Percentiles rank a stretch among this genome's conserved stretches.
Conservation (phyloP, 2,888 invertebrate species). For the Melieria picta region DNA sequence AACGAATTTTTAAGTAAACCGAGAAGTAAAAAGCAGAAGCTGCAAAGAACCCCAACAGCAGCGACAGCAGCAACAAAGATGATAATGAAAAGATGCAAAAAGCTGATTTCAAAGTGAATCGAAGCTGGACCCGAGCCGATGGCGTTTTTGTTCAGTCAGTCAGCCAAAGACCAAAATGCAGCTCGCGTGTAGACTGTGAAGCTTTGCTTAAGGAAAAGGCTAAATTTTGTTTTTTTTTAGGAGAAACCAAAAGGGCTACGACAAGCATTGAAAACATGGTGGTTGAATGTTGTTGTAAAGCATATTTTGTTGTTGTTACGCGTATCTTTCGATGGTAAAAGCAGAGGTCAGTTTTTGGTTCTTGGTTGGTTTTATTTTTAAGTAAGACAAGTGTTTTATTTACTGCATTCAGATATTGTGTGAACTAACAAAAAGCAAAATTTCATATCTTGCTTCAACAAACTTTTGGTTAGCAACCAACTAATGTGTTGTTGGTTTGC, state of each 20-base stretch:
- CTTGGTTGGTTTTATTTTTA: no score
- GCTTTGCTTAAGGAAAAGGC: no score
- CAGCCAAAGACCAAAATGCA: not conserved
- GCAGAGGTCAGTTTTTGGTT: slow-evolving; percentile 35
- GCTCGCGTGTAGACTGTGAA: not conserved
- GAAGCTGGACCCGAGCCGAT: not conserved
- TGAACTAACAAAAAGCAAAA: no score
- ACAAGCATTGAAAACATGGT: not conserved
- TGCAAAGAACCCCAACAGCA: slow-evolving; percentile 10
- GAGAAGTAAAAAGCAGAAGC: slow-evolving; percentile 21
- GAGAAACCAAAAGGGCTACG: no score
- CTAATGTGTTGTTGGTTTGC: no score
- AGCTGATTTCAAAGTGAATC: slow-evolving; percentile 3
- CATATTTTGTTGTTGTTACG: no score
- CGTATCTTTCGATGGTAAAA: not conserved
- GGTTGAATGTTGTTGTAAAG: no score
- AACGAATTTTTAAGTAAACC: slow-evolving; percentile 54
- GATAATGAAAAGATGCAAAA: slow-evolving; percentile 45
- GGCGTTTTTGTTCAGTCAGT: not conserved
- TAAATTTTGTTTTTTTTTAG: no score
- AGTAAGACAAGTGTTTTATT: no score
- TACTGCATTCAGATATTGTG: no score
- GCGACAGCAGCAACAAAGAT: slow-evolving; percentile 19
- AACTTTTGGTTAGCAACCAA: no score
- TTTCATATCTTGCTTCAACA: no score